Evolutionary conservation across 2,888 invertebrate species (phyloP).

Genomic region (Operophtera brumata): DNA sequence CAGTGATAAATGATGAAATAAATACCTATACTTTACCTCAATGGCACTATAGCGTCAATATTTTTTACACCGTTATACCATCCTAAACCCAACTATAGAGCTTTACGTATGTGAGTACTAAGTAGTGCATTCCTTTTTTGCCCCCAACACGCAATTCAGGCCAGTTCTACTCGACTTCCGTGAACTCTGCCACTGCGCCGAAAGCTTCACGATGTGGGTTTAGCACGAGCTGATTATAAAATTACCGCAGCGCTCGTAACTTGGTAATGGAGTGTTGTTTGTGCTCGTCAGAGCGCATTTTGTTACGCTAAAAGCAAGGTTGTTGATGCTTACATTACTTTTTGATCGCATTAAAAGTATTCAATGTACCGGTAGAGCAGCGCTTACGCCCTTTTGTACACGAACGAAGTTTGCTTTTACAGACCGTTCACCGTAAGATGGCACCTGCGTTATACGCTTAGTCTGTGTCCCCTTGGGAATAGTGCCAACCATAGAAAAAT

Average conservation of each 20-base stretch:
- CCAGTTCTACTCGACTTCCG: constrained; percentile 25
- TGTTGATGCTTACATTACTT: constrained; percentile 21
- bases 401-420: too few relatives aligned
- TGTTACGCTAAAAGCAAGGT: constrained; percentile 31
- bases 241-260: constrained; percentile 52
- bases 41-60: too few relatives aligned
- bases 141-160: neutral
- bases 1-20: too few relatives aligned
- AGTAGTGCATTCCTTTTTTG: neutral
- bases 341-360: constrained; percentile 16
- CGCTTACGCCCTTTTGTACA: too few relatives aligned
- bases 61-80: neutral
- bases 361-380: too few relatives aligned
- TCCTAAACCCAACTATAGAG: neutral
- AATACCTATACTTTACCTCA: too few relatives aligned
- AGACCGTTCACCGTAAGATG: too few relatives aligned
- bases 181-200: constrained; percentile 33
- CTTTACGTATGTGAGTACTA: neutral
- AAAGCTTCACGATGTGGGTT: constrained; percentile 61
- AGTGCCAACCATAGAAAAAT: too few relatives aligned
- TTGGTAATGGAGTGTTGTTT: constrained; percentile 52
- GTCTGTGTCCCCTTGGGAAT: too few relatives aligned
- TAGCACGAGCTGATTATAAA: constrained; percentile 56
- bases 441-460: too few relatives aligned
- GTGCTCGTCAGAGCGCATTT: constrained; percentile 37